Base-by-base conservation (phyloP, 2,797 vertebrate species). In the Arrhamphus sclerolepis region DNA sequence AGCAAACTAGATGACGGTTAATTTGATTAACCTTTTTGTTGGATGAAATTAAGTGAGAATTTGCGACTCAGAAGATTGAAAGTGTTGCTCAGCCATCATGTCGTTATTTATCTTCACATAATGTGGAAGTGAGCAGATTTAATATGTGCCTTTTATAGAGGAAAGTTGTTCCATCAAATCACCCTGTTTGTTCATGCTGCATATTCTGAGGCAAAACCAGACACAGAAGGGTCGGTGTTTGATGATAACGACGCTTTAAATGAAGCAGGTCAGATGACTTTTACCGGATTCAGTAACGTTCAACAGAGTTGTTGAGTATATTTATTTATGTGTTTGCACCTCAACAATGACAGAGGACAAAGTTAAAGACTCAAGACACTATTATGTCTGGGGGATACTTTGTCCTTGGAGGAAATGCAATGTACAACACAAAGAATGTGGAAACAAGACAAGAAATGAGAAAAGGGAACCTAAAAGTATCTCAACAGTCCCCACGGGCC, bases 391-490 rank as follows among this genome's bases (percentile, higher is more conserved):
- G 60, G 53, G 17, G 26, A 14, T 47, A 17, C 58, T 78, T 59
- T 70, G 63, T 85, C 81, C 76, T 87, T 72, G 72, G 62, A 80
- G 56, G 56, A 72, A 84, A 72, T 65, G 31, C 47, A 41, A 42
- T 34, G 46, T 62, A 47, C 55, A 59, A 57, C 72, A 66, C 71
- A 69, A 62, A 69, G 56, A 81, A 80, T 58, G 70, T 62, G 67
- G 22, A 81, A 75, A 79, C 56, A 66, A 78, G 73, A 76, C 75
- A 70, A 51, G 64, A 72, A 73, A 80, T 78, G 65, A 77, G 65
- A 60, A 80, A 82, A 72, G 31, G 61, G 47, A 14, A 31, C 51
- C 62, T 49, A 17, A 69, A 81, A 84, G 73, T 76, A 76, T 67
- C 74, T 71, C 70, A 42, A 22, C 67, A 54, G 58, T 58, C 60